Percentiles rank a stretch among this genome's conserved stretches.
Evolutionary conservation across 2,797 vertebrate species (phyloP).

Genomic region (Natrix natrix): DNA sequence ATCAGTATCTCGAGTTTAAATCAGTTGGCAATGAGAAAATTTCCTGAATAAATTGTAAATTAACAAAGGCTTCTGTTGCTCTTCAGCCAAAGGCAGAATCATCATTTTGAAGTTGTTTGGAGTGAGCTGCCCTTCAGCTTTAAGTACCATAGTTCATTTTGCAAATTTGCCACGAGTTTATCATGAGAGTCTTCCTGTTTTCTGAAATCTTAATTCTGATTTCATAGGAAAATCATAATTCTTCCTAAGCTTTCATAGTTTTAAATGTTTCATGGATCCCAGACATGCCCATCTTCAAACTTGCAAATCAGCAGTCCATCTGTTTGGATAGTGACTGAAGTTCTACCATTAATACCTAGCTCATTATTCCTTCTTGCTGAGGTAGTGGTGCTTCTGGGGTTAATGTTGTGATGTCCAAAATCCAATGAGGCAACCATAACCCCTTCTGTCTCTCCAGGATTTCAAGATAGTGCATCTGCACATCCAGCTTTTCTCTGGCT

Average conservation of each 20-base stretch:
- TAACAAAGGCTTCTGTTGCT: not conserved
- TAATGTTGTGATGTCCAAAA: not conserved
- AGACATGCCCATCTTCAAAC: not conserved
- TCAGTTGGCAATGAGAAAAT: not conserved
- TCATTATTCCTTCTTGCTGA: not conserved
- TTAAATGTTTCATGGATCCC: not conserved
- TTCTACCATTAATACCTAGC: not conserved
- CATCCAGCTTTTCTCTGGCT: not conserved
- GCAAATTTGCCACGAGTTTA: not conserved
- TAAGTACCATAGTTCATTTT: not conserved
- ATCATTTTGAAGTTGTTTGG: not conserved
- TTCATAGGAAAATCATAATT: not conserved
- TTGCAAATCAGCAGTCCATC: not conserved
- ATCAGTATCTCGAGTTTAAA: not conserved
- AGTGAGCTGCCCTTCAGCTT: not conserved
- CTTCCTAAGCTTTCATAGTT: not conserved
- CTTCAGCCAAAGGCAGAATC: not conserved
- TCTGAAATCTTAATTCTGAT: not conserved
- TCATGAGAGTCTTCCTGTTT: not conserved
- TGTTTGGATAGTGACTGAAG: not conserved
- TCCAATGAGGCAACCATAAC: not conserved
- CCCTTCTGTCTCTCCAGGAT: not conserved
- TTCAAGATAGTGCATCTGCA: not conserved
- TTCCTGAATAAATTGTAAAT: not conserved
- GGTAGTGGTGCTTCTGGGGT: not conserved